phyloP scores from a whole-genome alignment of 2,797 vertebrate genomes.

The Betta splendens region DNA sequence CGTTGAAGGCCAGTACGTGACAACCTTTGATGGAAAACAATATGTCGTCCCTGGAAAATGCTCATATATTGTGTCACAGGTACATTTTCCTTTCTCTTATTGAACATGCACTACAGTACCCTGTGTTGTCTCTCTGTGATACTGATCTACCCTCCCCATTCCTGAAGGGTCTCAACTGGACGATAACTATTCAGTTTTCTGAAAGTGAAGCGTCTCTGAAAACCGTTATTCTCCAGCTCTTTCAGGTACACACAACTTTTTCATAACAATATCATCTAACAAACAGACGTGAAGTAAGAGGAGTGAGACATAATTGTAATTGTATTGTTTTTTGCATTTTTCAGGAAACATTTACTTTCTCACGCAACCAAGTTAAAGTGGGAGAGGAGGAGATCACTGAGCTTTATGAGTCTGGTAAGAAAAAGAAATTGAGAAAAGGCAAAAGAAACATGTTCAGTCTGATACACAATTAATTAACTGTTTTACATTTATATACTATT shows the following conservation, averaged over 20 bases:
- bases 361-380: slow-evolving; percentile 51
- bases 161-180: slow-evolving; percentile 64
- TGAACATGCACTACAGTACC: not conserved
- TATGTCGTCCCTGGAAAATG: slow-evolving; percentile 81
- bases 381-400: slow-evolving; percentile 58
- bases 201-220: slow-evolving; percentile 33
- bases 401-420: slow-evolving; percentile 71
- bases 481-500: not conserved
- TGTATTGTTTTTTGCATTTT: not conserved
- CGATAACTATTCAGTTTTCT: slow-evolving; percentile 54
- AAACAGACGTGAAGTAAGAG: not conserved
- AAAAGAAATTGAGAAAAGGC: not conserved
- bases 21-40: slow-evolving; percentile 83
- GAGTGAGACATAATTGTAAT: not conserved
- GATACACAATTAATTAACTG: not conserved
- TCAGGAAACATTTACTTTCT: slow-evolving; percentile 71
- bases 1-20: slow-evolving; percentile 79
- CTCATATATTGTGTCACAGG: slow-evolving; percentile 75
- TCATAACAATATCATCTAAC: not conserved
- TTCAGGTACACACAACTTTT: slow-evolving; percentile 57
- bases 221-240: slow-evolving; percentile 50
- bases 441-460: not conserved
- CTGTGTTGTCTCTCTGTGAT: not conserved
- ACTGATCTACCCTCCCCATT: not conserved
- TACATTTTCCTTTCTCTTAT: slow-evolving; percentile 34